Conservation (phyloP, 2,113 vertebrate species). For the Catharus fuscescens region DNA sequence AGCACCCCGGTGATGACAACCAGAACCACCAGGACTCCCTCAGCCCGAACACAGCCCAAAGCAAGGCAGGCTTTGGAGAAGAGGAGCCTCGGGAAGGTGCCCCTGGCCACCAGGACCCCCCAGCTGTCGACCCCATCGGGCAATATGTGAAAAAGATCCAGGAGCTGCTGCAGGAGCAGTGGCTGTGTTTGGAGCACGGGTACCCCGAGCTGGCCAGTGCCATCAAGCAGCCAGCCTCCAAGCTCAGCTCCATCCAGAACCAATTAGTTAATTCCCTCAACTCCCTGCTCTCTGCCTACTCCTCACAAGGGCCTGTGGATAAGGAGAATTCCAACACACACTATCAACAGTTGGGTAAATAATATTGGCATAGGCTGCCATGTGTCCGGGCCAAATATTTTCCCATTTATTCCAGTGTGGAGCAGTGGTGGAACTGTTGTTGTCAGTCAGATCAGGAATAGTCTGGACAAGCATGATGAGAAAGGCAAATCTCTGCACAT, state of each 20-base stretch:
- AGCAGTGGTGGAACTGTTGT: background rate
- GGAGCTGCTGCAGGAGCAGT: slow-evolving; percentile 94
- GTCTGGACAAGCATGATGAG: background rate
- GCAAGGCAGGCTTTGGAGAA: background rate
- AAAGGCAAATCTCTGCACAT: background rate
- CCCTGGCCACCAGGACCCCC: slow-evolving; percentile 18
- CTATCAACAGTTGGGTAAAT: slow-evolving; percentile 75
- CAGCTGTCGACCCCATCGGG: slow-evolving; percentile 82
- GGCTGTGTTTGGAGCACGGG: slow-evolving; percentile 90
- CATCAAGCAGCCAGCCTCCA: slow-evolving; percentile 86
- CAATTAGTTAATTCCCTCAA: slow-evolving; percentile 95
- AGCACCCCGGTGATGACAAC: background rate
- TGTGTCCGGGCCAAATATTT: background rate
- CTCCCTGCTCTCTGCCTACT: slow-evolving; percentile 91
- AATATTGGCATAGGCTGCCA: background rate
- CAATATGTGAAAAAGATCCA: slow-evolving; percentile 94
- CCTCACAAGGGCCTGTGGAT: slow-evolving; percentile 73
- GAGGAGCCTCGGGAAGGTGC: background rate
- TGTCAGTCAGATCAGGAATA: background rate
- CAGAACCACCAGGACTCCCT: background rate
- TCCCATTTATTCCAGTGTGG: background rate
- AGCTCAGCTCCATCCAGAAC: slow-evolving; percentile 96
- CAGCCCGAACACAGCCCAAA: background rate
- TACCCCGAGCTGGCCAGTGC: slow-evolving; percentile 85
- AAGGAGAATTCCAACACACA: slow-evolving; percentile 61